Evolutionary conservation across 2,888 invertebrate species (phyloP).

Genomic region (Lysandra coridon): DNA sequence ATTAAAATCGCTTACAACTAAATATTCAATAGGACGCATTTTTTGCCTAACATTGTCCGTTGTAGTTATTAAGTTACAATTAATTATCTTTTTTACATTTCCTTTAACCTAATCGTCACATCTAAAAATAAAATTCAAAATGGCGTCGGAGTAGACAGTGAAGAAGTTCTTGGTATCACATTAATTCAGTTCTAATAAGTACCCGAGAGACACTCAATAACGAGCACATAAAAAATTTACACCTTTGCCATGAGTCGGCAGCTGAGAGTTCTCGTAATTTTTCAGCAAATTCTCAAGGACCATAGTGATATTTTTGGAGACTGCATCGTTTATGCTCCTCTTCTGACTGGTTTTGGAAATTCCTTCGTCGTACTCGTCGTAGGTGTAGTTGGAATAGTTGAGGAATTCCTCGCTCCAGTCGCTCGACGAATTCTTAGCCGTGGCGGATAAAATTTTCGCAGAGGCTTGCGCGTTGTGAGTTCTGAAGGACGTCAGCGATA

Average conservation of each 20-base stretch:
- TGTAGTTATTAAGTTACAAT: not conserved
- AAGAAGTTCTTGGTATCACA: not conserved
- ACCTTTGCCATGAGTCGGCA: constrained; percentile 95
- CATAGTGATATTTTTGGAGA: constrained; percentile 91
- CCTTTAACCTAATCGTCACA: not conserved
- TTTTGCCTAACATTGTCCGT: too few species aligned
- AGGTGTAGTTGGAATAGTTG: constrained; percentile 59
- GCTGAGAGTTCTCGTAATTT: constrained; percentile 93
- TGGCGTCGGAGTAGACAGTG: not conserved
- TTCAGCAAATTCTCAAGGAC: constrained; percentile 92
- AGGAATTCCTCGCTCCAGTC: constrained; percentile 54
- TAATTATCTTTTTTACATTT: not conserved
- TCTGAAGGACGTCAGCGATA: constrained; percentile 68
- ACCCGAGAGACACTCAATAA: constrained; percentile 3
- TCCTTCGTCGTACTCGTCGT: constrained; percentile 52
- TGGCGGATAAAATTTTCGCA: constrained; percentile 62
- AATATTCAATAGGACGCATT: not conserved
- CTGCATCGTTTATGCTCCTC: constrained; percentile 84
- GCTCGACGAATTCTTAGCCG: constrained; percentile 61
- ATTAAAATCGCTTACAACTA: not conserved
- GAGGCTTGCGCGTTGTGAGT: constrained; percentile 60
- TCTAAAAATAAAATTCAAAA: not conserved
- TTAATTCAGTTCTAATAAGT: constrained; percentile 14
- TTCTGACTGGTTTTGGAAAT: constrained; percentile 60
- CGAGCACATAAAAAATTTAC: constrained; percentile 8